Conservation (phyloP, 2,797 vertebrate species). For the Pseudochromis fuscus region DNA sequence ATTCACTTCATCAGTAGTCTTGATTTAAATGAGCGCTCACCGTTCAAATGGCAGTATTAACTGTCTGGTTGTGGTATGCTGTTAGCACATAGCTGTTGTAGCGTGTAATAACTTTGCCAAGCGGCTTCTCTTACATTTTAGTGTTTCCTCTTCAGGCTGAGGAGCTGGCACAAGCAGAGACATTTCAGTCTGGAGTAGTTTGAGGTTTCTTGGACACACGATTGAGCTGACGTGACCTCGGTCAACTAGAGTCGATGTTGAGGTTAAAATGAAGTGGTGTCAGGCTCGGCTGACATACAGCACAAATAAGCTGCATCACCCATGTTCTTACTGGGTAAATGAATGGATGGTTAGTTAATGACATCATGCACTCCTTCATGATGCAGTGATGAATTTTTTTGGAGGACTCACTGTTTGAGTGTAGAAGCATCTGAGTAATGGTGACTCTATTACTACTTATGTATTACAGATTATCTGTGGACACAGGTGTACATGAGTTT, state of each 20-base stretch:
- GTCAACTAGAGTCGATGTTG: conserved; percentile 17
- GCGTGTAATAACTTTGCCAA: conserved; percentile 10
- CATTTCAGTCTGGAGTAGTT: conserved; percentile 34
- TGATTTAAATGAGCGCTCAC: conserved; percentile 32
- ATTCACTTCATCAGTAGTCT: conserved; percentile 19
- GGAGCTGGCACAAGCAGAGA: conserved; percentile 21
- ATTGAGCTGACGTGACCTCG: conserved; percentile 7
- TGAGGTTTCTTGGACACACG: conserved; percentile 1
- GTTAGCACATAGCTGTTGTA: background rate
- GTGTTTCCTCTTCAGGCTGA: conserved; percentile 34
- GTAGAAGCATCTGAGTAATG: too few species aligned
- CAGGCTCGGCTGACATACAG: background rate
- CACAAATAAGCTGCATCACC: background rate
- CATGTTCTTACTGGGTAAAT: conserved; percentile 4
- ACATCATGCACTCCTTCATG: background rate
- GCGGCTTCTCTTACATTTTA: conserved; percentile 33
- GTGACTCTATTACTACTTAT: too few species aligned
- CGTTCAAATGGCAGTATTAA: conserved; percentile 43
- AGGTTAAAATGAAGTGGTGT: conserved; percentile 16
- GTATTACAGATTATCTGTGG: background rate
- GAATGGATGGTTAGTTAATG: background rate
- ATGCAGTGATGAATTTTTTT: background rate
- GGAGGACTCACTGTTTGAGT: too few species aligned
- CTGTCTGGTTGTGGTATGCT: conserved; percentile 6
- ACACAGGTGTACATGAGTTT: background rate